Base-by-base conservation (phyloP, 1,140 invertebrate genomes). In the Latrodectus geometricus region DNA sequence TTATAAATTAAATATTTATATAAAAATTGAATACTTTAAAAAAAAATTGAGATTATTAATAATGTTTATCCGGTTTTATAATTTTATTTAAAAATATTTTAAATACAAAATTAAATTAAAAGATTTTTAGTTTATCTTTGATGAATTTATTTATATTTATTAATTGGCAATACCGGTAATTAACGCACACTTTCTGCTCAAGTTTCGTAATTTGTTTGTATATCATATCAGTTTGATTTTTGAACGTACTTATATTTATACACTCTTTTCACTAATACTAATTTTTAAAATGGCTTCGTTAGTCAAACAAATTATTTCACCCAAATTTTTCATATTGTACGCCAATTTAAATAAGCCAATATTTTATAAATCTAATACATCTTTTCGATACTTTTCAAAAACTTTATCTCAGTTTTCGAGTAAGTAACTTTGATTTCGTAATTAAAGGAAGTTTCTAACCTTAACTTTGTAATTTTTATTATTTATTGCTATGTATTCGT, bases 361-460 rank as follows among this genome's bases (percentile, higher is more conserved):
- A 14, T 20, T 14, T 12, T 50, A 7, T 0, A 79, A 79, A 35
- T 1, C 17, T 17, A 15, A 2, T 20, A 15, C 65, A 21, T 14
- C 35, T n/a, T 49, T 12, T 7, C 66, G 77, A 68, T 20, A 21
- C 14, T 69, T 79, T 79, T 79, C 77, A 8, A 15, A 68, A 68
- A 68, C 77, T 0, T 11, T 8, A 68, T 68, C 15, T 50, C 8
- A 49, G 12, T 68, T 79, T 50, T 79, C 77, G 5, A 79, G 77
- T 79, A 79, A 68, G 77, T 79, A 61, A 35, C 35, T 35, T 35
- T 35, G 35, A 35, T 35, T 35, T 35, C 35, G 35, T 35, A 35
- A 35, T 35, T 35, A 35, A 3, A 35, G 1, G 35, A n/a, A n/a
- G n/a, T n/a, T n/a, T 35, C 1, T 35, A 35, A 35, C 35, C n/a